Percentiles rank a stretch among this genome's conserved stretches.
Conservation (phyloP, 2,888 invertebrate genomes). For the Hyposoter dolosus region DNA sequence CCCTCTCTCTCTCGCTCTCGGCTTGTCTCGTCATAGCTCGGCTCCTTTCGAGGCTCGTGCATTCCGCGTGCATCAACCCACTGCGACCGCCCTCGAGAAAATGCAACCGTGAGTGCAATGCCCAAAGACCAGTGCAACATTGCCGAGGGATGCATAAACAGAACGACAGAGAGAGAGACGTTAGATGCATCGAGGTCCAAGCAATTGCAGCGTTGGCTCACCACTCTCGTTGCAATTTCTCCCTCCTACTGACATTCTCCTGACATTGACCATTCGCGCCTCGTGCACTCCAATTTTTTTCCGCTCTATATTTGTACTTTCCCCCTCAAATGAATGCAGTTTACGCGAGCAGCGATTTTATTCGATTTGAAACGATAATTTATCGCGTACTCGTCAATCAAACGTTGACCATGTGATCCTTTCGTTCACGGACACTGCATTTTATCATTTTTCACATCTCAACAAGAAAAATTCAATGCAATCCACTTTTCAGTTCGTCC, state of each 20-base stretch:
- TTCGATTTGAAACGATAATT: not conserved
- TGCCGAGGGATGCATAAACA: constrained; percentile 19
- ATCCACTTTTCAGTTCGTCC: not conserved
- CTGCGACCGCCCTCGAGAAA: constrained; percentile 79
- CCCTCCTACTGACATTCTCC: constrained; percentile 43
- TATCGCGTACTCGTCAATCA: not conserved
- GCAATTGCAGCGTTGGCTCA: constrained; percentile 64
- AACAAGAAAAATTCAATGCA: not conserved
- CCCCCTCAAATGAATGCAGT: not conserved
- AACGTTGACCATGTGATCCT: not conserved
- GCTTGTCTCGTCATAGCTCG: constrained; percentile 61
- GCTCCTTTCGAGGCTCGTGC: constrained; percentile 69
- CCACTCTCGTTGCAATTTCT: constrained; percentile 69
- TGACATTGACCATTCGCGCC: constrained; percentile 54
- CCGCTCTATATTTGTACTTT: constrained; percentile 15
- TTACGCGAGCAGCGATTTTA: not conserved
- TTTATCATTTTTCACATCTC: not conserved
- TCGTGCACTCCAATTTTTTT: constrained; percentile 38
- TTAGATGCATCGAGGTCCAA: constrained; percentile 63
- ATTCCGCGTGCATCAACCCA: constrained; percentile 81
- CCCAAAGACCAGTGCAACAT: constrained; percentile 73
- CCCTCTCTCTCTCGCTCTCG: constrained; percentile 54
- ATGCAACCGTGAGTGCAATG: constrained; percentile 80
- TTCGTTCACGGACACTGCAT: not conserved
- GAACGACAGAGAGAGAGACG: constrained; percentile 21